phyloP scores from a whole-genome alignment of 2,113 vertebrate species.

The Meleagris gallopavo region DNA sequence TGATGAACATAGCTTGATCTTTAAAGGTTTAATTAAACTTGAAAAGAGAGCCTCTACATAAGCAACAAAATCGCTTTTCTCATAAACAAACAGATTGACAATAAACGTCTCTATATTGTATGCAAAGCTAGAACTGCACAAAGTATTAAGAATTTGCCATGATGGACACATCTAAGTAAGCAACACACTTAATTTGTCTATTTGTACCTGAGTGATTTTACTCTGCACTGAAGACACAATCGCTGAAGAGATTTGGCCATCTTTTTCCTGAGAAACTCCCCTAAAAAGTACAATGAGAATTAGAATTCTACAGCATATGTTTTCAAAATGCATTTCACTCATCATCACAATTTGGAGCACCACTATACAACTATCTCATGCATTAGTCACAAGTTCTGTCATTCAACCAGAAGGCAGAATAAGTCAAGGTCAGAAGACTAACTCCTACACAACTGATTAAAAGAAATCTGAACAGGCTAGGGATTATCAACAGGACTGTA shows the following conservation, averaged over 20 bases:
- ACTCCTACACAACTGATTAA: not conserved
- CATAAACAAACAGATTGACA: not conserved
- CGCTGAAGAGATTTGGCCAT: conserved; percentile 91
- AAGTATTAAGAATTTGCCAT: not conserved
- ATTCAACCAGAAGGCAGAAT: not conserved
- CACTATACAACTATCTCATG: not conserved
- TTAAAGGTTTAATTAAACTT: not conserved
- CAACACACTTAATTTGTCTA: not conserved
- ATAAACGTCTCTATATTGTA: not conserved
- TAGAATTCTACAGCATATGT: not conserved
- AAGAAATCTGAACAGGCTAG: not conserved
- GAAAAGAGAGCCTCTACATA: not conserved
- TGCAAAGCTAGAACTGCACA: not conserved
- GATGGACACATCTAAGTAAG: not conserved
- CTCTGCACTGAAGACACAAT: conserved; percentile 97
- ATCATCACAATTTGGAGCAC: not conserved
- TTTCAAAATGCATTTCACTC: not conserved
- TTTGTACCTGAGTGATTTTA: conserved; percentile 98
- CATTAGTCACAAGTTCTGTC: not conserved
- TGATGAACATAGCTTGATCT: not conserved
- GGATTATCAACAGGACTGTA: not conserved
- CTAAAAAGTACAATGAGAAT: conserved; percentile 69
- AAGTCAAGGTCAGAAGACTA: not conserved
- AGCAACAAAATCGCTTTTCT: not conserved
- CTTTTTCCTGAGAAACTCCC: conserved; percentile 94